Evolutionary conservation across 2,113 vertebrate genomes (phyloP).

Genomic region (Sylvietta virens): DNA sequence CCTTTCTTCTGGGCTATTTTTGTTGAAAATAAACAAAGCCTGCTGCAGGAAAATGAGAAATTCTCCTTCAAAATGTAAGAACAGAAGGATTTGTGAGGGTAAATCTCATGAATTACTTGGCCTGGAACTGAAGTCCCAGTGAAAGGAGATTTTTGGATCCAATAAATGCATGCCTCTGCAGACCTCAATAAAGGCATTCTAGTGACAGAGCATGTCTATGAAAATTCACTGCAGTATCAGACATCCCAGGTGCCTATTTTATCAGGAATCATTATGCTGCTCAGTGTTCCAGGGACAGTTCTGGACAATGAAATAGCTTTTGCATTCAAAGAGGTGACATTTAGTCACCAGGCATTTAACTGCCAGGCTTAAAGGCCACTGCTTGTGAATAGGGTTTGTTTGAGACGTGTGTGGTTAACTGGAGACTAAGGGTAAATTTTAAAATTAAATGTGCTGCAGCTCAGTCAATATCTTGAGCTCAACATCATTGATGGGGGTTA

Average conservation of each 20-base stretch:
- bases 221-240: conserved; percentile 8
- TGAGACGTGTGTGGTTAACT: not conserved
- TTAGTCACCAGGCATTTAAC: not conserved
- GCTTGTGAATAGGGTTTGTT: not conserved
- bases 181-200: not conserved
- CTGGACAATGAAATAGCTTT: conserved; percentile 16
- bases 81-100: not conserved
- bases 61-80: not conserved
- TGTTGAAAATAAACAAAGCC: not conserved
- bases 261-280: conserved; percentile 1
- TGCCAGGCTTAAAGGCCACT: not conserved
- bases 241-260: conserved; percentile 24
- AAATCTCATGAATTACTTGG: not conserved
- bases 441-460: not conserved
- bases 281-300: conserved; percentile 14
- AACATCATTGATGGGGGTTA: not conserved
- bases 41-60: not conserved
- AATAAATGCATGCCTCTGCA: not conserved
- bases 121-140: not conserved
- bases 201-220: not conserved
- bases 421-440: not conserved
- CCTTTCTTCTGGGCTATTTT: not conserved
- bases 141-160: not conserved
- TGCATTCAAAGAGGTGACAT: not conserved
- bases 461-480: not conserved